Base-by-base conservation (phyloP, 2,888 invertebrate genomes). In the Calephelis perditalis region DNA sequence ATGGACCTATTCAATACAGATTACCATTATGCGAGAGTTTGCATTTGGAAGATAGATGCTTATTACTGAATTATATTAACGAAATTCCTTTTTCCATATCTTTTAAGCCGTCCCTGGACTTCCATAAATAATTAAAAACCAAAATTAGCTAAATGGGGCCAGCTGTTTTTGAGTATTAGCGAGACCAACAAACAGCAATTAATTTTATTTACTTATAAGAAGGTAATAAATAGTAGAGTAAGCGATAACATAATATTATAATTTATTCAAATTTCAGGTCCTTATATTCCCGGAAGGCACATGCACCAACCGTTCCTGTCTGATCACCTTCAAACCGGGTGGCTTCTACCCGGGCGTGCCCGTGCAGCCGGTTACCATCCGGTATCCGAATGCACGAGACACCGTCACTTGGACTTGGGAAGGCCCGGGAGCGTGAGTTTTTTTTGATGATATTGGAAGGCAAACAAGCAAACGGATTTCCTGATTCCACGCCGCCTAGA, bases 221-320 rank as follows among this genome's bases (percentile, higher is more conserved):
- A 26, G 26, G 26, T 26, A 26, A 26, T 26, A 26, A 26, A 26
- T 26, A 26, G 26, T 26, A 26, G 26, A 26, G 26, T 26, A 26
- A 26, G 26, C 26, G 26, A 26, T 26, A 26, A 26, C 4, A 4
- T 40, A 40, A 44, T 11, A 7, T 11, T 3, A 44, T 2, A 12
- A 54, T 52, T 44, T 45, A 35, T 44, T n/a, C 43, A 7, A 43
- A 10, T 78, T 81, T 5, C 88, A 95, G 93, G 94, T 98, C 59
- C 92, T 98, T 64, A 97, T 99, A 74, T 99, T 98, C 84, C 97
- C 98, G 0, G 98, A 99, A 82, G 99, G 98, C 57, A 99, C 99
- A 0, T 98, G 98, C 82, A 98, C 98, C 43, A 99, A 99, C 87
- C 93, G 98, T 37, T 95, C 95, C 0, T 97, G 97, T 76, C 89